Conservation (phyloP, 2,797 vertebrate species). For the Amblyopsis hoosieri region DNA sequence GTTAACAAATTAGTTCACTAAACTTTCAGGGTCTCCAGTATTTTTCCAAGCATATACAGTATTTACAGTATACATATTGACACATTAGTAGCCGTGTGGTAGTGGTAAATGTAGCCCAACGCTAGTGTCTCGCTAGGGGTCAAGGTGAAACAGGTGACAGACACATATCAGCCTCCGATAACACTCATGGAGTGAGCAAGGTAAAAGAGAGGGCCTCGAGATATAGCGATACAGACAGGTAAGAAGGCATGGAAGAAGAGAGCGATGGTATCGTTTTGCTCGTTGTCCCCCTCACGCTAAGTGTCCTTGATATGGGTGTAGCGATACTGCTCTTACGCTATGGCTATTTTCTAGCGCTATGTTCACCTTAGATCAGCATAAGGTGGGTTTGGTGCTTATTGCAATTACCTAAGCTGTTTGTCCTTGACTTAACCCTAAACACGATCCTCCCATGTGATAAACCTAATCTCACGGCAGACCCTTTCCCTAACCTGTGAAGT, state of each 20-base stretch:
- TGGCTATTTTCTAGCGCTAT: conserved; percentile 45
- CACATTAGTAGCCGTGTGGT: not conserved
- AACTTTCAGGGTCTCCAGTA: no score
- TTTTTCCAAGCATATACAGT: no score
- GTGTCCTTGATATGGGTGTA: conserved; percentile 62
- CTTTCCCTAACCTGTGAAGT: conserved; percentile 45
- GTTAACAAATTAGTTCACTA: no score
- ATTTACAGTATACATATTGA: no score
- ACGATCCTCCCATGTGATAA: conserved; percentile 42
- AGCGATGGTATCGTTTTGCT: conserved; percentile 66
- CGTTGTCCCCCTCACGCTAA: conserved; percentile 58
- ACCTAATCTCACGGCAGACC: conserved; percentile 44
- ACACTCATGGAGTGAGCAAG: conserved; percentile 40
- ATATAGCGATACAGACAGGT: conserved; percentile 39
- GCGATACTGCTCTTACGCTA: conserved; percentile 61
- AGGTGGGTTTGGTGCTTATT: conserved; percentile 22
- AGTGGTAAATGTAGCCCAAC: conserved; percentile 15
- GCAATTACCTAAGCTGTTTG: conserved; percentile 41
- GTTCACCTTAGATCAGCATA: conserved; percentile 52
- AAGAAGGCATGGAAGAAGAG: conserved; percentile 62
- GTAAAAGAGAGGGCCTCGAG: conserved; percentile 57
- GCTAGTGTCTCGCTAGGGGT: conserved; percentile 34
- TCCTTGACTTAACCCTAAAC: conserved; percentile 37
- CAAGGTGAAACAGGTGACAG: conserved; percentile 52
- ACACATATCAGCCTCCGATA: conserved; percentile 58